Conservation (phyloP, 2,113 vertebrate species). For the Daphoenositta chrysoptera region DNA sequence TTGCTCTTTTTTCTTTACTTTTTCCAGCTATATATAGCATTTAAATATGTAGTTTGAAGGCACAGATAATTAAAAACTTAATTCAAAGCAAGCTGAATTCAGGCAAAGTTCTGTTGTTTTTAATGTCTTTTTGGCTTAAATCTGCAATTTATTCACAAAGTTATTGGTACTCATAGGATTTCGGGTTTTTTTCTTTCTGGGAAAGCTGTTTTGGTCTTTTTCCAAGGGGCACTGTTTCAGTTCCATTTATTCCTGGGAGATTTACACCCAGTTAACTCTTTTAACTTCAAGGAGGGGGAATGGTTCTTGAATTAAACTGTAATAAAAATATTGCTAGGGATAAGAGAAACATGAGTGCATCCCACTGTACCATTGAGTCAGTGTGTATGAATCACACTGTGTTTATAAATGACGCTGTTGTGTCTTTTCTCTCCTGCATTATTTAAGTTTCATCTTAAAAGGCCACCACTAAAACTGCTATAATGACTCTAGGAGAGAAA, state of each 20-base stretch:
- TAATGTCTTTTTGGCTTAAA: constrained; percentile 7
- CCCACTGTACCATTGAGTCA: background rate
- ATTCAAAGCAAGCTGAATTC: background rate
- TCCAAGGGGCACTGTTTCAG: constrained; percentile 20
- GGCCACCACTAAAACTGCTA: background rate
- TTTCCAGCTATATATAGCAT: background rate
- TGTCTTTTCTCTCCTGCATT: background rate
- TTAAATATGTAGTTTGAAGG: constrained; percentile 23
- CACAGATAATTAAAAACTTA: constrained; percentile 24
- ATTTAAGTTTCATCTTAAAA: background rate
- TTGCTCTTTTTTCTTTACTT: background rate
- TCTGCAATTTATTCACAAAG: background rate
- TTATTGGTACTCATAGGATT: background rate
- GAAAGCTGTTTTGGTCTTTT: constrained; percentile 31
- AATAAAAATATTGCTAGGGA: background rate
- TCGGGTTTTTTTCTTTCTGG: background rate
- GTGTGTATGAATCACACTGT: background rate
- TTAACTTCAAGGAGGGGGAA: background rate
- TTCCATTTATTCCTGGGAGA: background rate
- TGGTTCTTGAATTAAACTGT: background rate
- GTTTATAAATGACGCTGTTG: background rate
- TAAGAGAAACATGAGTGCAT: background rate
- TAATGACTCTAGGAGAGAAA: background rate
- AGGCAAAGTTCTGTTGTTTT: background rate
- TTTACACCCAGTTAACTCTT: constrained; percentile 40